A percentile compares a stretch with the other conserved stretches of the same genome.
phyloP scores from a whole-genome alignment of 2,113 vertebrate species.

The Notarius quadriscutis region DNA sequence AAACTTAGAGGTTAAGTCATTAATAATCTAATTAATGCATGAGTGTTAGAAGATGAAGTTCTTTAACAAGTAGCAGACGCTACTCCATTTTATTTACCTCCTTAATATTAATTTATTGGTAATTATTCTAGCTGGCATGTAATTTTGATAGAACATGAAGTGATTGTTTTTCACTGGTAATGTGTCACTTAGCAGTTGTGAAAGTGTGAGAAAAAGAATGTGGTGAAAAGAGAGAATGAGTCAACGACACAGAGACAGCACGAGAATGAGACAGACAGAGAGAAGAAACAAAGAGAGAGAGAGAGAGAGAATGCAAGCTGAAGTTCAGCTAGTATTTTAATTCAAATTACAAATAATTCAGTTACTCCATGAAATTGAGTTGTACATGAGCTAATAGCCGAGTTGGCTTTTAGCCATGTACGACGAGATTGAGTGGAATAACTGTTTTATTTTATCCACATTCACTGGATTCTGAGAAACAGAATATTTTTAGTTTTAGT shows the following conservation, averaged over 20 bases:
- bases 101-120: slow-evolving; percentile 20
- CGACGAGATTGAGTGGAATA: too few species aligned
- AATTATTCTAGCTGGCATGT: not conserved
- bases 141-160: slow-evolving; percentile 30
- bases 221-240: slow-evolving; percentile 15
- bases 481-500: too few species aligned
- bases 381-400: too few species aligned
- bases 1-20: not conserved
- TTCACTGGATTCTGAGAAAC: too few species aligned
- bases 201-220: slow-evolving; percentile 11
- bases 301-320: slow-evolving; percentile 30
- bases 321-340: slow-evolving; percentile 47
- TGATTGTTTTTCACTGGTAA: slow-evolving; percentile 18
- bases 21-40: not conserved
- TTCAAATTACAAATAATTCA: slow-evolving; percentile 31
- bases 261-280: slow-evolving; percentile 8
- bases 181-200: slow-evolving; percentile 33
- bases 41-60: not conserved
- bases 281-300: slow-evolving; percentile 35
- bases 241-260: slow-evolving; percentile 31
- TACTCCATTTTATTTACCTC: not conserved
- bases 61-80: not conserved
- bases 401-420: too few species aligned
- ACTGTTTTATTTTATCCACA: too few species aligned
- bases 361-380: too few species aligned